Base-by-base conservation (phyloP, 2,797 vertebrate species). In the Myotis planiceps region DNA sequence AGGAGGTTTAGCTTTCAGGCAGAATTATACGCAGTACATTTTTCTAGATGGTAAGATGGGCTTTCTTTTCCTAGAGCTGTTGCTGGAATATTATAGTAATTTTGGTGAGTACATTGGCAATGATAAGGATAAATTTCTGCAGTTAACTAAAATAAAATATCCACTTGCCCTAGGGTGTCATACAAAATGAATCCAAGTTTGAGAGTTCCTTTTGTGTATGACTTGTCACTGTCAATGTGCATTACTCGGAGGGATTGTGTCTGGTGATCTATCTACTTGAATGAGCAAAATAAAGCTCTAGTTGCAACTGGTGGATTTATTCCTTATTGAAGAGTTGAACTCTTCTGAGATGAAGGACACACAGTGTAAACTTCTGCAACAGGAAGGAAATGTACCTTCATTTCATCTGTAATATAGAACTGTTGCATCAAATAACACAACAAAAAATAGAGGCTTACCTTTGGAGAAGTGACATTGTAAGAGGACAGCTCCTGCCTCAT, bases 31-130 rank as follows among this genome's bases (percentile, higher is more conserved):
- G 15, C 18, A 88, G 39, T 92, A 55, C 85, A 85, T 86, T 95
- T 4, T 81, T 83, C 82, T 32, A 78, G 29, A 65, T 82, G 39
- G 34, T 51, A 60, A 25, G 78, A 90, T 37, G 21, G 5, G 29
- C 14, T 96, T 87, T 71, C 72, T 92, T 90, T 83, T 79, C 51
- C 42, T 81, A 69, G 23, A 95, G 32, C 49, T 69, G 37, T 92
- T 91, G 37, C 39, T 92, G 76, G 49, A 94, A 88, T 90, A 95
- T 47, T 97, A 96, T 71, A 90, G 47, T 90, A 90, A 88, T 86
- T 86, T 88, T 72, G 83, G 9, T 45, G 58, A 90, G 58, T 63
- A 66, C 47, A 37, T 39, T 82, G 66, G 19, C 9, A 63, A 90
- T 4, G 27, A 84, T 80, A 91, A 96, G 80, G 42, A 93, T 72